Evolutionary conservation across 23 tunicate genomes (phyloP), one percentile per base, ranked within the genome.

Genomic region (Ciona savignyi): DNA sequence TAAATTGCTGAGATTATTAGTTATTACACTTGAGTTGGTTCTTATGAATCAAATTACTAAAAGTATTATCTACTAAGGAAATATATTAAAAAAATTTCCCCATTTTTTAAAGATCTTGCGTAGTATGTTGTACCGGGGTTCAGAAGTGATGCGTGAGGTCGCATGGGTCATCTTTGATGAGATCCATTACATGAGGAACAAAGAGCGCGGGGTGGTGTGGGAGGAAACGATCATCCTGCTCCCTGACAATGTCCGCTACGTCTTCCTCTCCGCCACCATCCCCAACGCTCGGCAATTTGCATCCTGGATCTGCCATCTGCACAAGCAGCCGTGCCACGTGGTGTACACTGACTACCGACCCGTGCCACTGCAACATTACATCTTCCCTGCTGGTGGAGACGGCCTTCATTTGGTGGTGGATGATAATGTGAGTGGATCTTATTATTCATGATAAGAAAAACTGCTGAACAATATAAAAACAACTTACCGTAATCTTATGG

Each of bases 101-200:
- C n/a, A 63, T 25, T 22, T 9, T 22, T 9, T 42, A 35, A 51
- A 86, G 86, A 90, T 90, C 72, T 61, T 90, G 64, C 74, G 97
- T 28, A 83, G 86, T 67, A 90, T 90, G 97, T 62, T 90, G 35
- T 90, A 90, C 67, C 85, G 86, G 51, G 97, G 97, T 0, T 90
- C 90, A 1, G 97, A 90, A 79, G 82, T 90, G 3, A 90, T 90
- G 97, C 70, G 97, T 2, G 97, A 90, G 35, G 97, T 90, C 1
- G 90, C 80, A n/a, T 90, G 97, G 97, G 97, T 90, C 11, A 81
- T 90, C 1, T 90, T 90, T 84, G 97, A 90, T 75, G 97, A 90
- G 49, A 90, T 90, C 30, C 97, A 90, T 70, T 90, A 90, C 97
- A 90, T 90, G 97, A 79, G 97, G 72, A 80, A 90, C 79, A 83